A percentile compares a stretch with the other conserved stretches of the same genome.
phyloP scores from a whole-genome alignment of 2,797 vertebrate genomes.

The Acipenser oxyrinchus region DNA sequence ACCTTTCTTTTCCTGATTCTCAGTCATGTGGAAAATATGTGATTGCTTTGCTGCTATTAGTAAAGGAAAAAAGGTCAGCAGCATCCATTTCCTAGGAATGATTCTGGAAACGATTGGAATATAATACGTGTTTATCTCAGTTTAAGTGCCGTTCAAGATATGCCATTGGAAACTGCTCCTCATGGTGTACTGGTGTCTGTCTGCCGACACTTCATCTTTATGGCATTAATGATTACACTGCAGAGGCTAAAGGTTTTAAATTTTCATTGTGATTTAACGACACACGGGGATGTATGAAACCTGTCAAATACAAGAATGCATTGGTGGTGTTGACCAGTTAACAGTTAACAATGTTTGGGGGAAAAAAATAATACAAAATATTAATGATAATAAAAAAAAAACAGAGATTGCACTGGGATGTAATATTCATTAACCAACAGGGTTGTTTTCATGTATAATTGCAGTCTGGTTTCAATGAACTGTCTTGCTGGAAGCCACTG shows the following conservation, averaged over 20 bases:
- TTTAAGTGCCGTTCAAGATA: background rate
- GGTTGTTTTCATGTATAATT: slow-evolving; percentile 16
- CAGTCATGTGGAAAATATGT: slow-evolving; percentile 1
- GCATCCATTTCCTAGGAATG: background rate
- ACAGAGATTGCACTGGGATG: slow-evolving; percentile 1
- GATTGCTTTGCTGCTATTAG: slow-evolving; percentile 12
- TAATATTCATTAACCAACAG: slow-evolving; percentile 11
- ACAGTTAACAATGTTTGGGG: background rate
- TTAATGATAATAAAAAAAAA: too few species aligned
- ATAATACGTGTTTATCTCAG: too few species aligned
- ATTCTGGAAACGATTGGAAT: background rate
- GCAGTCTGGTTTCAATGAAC: background rate
- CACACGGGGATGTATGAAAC: background rate
- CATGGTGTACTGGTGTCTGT: background rate
- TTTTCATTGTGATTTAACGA: background rate
- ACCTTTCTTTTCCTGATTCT: background rate
- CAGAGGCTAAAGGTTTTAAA: slow-evolving; percentile 1
- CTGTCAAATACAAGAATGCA: background rate
- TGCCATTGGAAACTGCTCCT: background rate
- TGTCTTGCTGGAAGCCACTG: background rate
- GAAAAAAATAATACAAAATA: background rate
- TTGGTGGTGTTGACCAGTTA: background rate
- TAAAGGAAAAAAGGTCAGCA: slow-evolving; percentile 5
- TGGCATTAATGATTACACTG: slow-evolving; percentile 4
- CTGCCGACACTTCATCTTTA: background rate